Base-by-base conservation (phyloP, 2,113 vertebrate species). In the Dunckerocampus dactyliophorus region DNA sequence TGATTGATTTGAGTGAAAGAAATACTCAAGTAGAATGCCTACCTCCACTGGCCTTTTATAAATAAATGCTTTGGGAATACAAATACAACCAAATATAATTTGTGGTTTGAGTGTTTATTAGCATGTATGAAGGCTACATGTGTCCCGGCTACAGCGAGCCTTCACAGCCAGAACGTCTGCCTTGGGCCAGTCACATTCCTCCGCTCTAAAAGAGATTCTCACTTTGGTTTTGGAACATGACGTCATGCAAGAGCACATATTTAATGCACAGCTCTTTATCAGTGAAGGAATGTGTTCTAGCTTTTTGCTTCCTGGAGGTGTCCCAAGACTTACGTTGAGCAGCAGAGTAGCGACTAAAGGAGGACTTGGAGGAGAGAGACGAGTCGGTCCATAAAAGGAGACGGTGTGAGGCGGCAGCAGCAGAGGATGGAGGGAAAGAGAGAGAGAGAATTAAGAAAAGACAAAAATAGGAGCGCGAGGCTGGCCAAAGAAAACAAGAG, bases 401-500 rank as follows among this genome's bases (percentile, higher is more conserved):
- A 10, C 1, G n/a, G 63, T 24, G n/a, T 13, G 24, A 51, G 39
- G 60, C 53, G 56, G 17, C 1, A n/a, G 21, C 22, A 61, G 52
- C 46, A 63, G 21, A 19, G 31, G 28, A 11, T 15, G 31, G 39
- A 56, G 65, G 42, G 21, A 57, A 51, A n/a, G n/a, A 74, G 39
- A 28, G 8, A 61, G 51, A 50, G 4, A 55, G 37, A 59, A 47
- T 58, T 74, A 37, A 46, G 52, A 58, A 19, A 69, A 59, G 63
- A 62, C 51, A 65, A 59, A 76, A 63, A 63, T 71, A 74, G 60
- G 52, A 67, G 48, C 43, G 15, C 49, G 52, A 59, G 60, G 54
- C 58, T 61, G 24, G 74, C 34, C 22, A 19, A 54, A 65, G 59
- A 67, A 77, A 66, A 74, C 24, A 56, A 63, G 45, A 65, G 65